A percentile compares a stretch with the other conserved stretches of the same genome.
phyloP scores from a whole-genome alignment of 2,113 vertebrate species.

The Halichoerus grypus region DNA sequence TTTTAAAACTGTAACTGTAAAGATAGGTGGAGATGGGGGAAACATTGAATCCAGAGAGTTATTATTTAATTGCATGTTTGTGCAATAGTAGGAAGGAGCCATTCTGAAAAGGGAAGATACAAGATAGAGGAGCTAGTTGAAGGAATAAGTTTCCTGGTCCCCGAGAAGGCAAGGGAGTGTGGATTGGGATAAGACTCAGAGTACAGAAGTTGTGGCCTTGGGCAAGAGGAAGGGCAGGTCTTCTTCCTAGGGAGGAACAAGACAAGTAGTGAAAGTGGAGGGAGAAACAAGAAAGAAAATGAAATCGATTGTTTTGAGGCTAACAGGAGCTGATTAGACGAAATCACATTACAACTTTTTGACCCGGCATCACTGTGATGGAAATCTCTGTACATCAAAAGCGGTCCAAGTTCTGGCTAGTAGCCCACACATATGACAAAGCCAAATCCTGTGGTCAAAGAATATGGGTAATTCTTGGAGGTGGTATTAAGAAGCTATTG shows the following conservation, averaged over 20 bases:
- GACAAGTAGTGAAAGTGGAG: background rate
- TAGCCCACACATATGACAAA: slow-evolving; percentile 5
- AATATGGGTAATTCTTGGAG: slow-evolving; percentile 58
- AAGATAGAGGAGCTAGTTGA: background rate
- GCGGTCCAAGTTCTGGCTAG: slow-evolving; percentile 54
- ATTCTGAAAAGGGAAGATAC: background rate
- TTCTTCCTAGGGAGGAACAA: background rate
- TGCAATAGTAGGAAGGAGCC: background rate
- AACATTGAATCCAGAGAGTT: slow-evolving; percentile 8
- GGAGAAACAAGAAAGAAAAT: slow-evolving; percentile 30
- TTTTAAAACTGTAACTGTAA: background rate
- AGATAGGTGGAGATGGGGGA: background rate
- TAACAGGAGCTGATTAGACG: slow-evolving; percentile 56
- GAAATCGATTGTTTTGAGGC: slow-evolving; percentile 45
- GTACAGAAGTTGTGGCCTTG: background rate
- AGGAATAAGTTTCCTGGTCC: background rate
- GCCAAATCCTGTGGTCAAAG: slow-evolving; percentile 50
- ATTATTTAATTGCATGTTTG: background rate
- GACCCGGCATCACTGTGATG: slow-evolving; percentile 23
- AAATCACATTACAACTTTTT: slow-evolving; percentile 56
- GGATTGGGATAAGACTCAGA: background rate
- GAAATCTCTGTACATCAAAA: slow-evolving; percentile 59
- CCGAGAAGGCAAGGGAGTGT: background rate
- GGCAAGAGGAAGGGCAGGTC: background rate
- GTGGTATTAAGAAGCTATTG: background rate